Percentiles rank a stretch among this genome's conserved stretches.
These are phyloP conservation scores for Catalaphyllia jardinei DNA, from an alignment of 64 coral and sea anemone genomes.

Conservation along the genomic window DNA sequence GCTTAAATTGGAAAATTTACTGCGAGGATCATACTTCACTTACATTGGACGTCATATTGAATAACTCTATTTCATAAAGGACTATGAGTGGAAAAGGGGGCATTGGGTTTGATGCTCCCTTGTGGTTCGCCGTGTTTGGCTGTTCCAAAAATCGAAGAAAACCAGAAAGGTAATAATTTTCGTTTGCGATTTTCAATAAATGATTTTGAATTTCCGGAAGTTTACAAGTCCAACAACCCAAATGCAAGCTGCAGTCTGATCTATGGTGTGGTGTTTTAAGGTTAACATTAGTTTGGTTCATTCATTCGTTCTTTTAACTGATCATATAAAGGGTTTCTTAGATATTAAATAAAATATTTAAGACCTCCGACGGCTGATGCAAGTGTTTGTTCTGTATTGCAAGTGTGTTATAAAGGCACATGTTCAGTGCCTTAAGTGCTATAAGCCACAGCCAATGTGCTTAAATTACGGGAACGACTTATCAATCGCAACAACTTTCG, in stretches of 20 bases:
- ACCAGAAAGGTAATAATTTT: too few relatives aligned
- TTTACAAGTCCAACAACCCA: neutral
- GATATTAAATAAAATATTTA: neutral
- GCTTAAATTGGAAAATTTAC: too few relatives aligned
- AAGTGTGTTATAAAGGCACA: slow-evolving; percentile 8
- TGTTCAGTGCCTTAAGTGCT: neutral
- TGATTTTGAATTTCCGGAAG: neutral
- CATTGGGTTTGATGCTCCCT: neutral
- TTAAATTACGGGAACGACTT: slow-evolving; percentile 10
- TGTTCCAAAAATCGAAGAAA: neutral
- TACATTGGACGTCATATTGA: neutral
- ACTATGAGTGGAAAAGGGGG: neutral
- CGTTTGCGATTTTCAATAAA: neutral
- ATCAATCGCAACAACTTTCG: slow-evolving; percentile 13
- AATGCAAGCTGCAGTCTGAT: neutral
- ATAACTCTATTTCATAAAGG: neutral
- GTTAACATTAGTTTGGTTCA: neutral
- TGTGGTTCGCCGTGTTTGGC: neutral
- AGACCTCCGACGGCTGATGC: neutral
- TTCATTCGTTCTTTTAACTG: neutral
- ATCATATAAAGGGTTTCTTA: neutral
- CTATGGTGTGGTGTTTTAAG: neutral
- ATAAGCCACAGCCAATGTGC: neutral
- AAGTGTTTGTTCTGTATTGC: neutral
- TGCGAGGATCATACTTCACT: too few relatives aligned